These are phyloP conservation scores for Nomada ferruginata DNA, from an alignment of 2,888 invertebrate species.

Conservation along the genomic window DNA sequence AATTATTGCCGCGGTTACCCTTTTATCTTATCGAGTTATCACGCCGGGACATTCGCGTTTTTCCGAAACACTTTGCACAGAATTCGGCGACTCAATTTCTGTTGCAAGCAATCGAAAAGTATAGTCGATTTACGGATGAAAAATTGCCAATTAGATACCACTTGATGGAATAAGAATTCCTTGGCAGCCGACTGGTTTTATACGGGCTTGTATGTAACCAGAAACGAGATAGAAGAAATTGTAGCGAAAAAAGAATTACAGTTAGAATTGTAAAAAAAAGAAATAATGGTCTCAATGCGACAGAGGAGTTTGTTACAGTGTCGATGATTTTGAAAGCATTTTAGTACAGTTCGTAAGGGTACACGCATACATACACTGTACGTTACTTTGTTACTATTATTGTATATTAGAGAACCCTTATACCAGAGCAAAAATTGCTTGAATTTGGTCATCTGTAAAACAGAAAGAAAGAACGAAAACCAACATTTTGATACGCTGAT, in stretches of 20 bases:
- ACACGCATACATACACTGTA: not conserved
- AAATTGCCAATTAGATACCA: too few species aligned
- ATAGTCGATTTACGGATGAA: too few species aligned
- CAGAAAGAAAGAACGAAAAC: not conserved
- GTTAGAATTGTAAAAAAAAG: not conserved
- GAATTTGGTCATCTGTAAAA: constrained; percentile 3
- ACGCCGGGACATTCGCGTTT: too few species aligned
- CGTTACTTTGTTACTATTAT: constrained; percentile 27
- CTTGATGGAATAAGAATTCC: not conserved
- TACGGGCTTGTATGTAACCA: not conserved
- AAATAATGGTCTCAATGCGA: constrained; percentile 1
- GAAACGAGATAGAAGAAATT: not conserved
- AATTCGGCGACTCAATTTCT: too few species aligned
- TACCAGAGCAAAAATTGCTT: not conserved
- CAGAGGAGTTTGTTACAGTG: not conserved
- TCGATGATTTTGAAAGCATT: constrained; percentile 22
- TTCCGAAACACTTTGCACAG: too few species aligned
- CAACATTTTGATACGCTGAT: constrained; percentile 11
- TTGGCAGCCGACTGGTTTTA: not conserved
- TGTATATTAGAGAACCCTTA: not conserved
- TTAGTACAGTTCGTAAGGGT: constrained; percentile 13
- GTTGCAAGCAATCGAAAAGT: too few species aligned
- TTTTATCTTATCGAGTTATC: too few species aligned
- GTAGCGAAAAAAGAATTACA: not conserved
- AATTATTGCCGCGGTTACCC: too few species aligned